A percentile compares a stretch with the other conserved stretches of the same genome.
phyloP scores from a whole-genome alignment of 2,797 vertebrate species.

The Microhierax caerulescens region DNA sequence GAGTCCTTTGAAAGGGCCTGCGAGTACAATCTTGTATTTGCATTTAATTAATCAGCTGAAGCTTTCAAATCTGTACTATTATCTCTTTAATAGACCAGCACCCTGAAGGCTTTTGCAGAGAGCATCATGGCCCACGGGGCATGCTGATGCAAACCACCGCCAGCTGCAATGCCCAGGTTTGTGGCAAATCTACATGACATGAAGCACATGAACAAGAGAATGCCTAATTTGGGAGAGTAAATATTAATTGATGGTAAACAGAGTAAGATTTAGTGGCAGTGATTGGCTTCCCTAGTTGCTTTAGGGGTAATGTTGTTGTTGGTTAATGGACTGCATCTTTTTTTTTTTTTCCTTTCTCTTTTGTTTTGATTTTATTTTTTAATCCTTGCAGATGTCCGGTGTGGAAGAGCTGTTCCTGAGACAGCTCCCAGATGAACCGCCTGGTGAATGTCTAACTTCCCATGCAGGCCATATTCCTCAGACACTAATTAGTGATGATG shows the following conservation, averaged over 20 bases:
- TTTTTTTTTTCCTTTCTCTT: neutral
- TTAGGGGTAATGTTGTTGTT: neutral
- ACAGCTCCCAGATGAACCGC: slow-evolving; percentile 35
- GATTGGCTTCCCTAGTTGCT: slow-evolving; percentile 49
- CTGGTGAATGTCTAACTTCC: slow-evolving; percentile 45
- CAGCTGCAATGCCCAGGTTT: neutral
- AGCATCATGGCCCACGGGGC: neutral
- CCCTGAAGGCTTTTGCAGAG: slow-evolving; percentile 11
- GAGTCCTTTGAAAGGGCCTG: slow-evolving; percentile 16
- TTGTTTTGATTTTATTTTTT: no score
- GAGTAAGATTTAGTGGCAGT: slow-evolving; percentile 25
- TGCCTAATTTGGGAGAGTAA: neutral
- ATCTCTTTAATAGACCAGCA: slow-evolving; percentile 24
- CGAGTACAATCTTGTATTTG: slow-evolving; percentile 8
- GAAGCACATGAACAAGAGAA: neutral
- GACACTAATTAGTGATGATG: slow-evolving; percentile 56
- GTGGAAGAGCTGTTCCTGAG: neutral
- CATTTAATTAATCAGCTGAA: slow-evolving; percentile 60
- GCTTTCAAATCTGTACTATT: slow-evolving; percentile 50
- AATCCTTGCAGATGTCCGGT: slow-evolving; percentile 37
- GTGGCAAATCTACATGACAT: fast-evolving
- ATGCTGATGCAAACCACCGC: neutral
- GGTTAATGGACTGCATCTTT: slow-evolving; percentile 44
- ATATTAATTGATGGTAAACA: slow-evolving; percentile 53
- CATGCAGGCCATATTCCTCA: slow-evolving; percentile 55